Evolutionary conservation across 2,797 vertebrate genomes (phyloP).

Genomic region (Caiman crocodilus): DNA sequence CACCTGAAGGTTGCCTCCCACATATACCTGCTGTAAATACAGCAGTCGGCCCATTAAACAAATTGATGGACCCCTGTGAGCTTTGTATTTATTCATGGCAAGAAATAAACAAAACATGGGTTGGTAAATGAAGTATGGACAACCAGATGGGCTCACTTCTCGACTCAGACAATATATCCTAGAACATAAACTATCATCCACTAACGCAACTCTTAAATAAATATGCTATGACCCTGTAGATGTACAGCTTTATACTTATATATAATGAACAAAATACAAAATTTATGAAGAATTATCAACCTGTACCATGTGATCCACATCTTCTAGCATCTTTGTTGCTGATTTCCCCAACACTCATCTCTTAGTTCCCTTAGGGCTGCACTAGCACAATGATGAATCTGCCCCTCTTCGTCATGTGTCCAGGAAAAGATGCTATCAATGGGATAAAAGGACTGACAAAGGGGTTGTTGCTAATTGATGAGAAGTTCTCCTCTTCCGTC

Average conservation of each 20-base stretch:
- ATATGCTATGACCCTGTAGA: neutral
- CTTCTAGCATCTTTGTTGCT: no score
- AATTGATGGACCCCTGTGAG: neutral
- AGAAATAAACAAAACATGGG: neutral
- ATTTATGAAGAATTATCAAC: no score
- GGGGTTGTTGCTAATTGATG: neutral
- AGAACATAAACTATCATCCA: neutral
- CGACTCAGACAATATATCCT: neutral
- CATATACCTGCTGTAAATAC: neutral
- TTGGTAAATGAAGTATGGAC: neutral
- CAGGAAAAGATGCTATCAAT: neutral
- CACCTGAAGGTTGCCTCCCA: neutral
- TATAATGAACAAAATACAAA: neutral
- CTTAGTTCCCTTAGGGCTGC: neutral
- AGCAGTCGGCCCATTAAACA: neutral
- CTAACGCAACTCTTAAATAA: neutral
- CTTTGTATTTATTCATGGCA: neutral
- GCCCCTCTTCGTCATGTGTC: neutral
- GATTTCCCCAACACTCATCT: no score
- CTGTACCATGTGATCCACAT: neutral
- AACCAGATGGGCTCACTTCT: neutral
- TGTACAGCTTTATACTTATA: neutral
- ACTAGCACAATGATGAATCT: neutral
- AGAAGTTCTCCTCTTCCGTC: neutral
- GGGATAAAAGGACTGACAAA: neutral